Evolutionary conservation across 1,140 invertebrate genomes (phyloP).

Genomic region (Maniola jurtina): DNA sequence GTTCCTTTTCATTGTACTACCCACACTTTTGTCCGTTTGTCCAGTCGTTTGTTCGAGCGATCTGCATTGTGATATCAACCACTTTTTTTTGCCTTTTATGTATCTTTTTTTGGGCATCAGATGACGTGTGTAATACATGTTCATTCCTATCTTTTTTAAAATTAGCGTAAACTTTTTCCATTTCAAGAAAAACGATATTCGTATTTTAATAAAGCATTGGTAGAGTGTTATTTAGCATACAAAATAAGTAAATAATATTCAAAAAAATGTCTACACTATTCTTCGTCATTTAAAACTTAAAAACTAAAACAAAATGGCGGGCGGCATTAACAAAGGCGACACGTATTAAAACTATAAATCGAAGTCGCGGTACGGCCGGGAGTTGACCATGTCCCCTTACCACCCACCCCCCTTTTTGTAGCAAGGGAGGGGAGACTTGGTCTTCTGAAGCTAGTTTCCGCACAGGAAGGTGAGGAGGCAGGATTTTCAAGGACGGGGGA

Average conservation of each 20-base stretch:
- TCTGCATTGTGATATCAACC: constrained; percentile 29
- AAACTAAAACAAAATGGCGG: constrained; percentile 50
- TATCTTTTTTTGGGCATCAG: constrained; percentile 21
- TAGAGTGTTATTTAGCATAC: background rate
- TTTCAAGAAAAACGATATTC: background rate
- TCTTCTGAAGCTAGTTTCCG: constrained; percentile 50
- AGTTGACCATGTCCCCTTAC: constrained; percentile 58
- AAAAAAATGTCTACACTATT: background rate
- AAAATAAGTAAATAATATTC: constrained; percentile 1
- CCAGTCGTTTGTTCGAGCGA: constrained; percentile 20
- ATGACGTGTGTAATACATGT: constrained; percentile 16
- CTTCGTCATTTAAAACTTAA: constrained; percentile 25
- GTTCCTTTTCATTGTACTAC: constrained; percentile 28
- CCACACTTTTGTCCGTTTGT: constrained; percentile 31
- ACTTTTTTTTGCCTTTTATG: constrained; percentile 27
- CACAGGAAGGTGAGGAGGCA: constrained; percentile 48
- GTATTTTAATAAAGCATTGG: background rate
- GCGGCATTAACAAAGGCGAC: constrained; percentile 47
- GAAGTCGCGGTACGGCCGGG: constrained; percentile 51
- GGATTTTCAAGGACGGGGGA: constrained; percentile 42
- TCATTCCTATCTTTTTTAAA: background rate
- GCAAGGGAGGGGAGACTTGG: constrained; percentile 48
- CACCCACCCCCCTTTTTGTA: constrained; percentile 48
- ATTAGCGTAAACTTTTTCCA: background rate
- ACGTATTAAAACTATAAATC: constrained; percentile 55